A percentile compares a stretch with the other conserved stretches of the same genome.
These are phyloP conservation scores for Drosophila malerkotliana DNA, from an alignment of 1,140 invertebrate genomes.

Conservation along the genomic window DNA sequence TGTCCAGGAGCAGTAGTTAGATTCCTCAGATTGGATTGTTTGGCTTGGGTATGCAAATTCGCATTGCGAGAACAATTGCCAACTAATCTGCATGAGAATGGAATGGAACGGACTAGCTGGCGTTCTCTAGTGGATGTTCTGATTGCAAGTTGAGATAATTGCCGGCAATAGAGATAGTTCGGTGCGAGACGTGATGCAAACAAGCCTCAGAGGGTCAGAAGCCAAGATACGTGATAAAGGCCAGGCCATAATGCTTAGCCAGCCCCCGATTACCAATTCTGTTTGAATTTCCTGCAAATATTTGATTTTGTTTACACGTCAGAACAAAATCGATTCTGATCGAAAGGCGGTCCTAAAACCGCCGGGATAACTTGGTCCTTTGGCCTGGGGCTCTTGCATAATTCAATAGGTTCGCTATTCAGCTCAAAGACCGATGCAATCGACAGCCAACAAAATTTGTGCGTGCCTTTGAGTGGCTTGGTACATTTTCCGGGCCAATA, in stretches of 20 bases:
- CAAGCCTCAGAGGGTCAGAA: slow-evolving; percentile 25
- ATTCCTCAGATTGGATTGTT: slow-evolving; percentile 10
- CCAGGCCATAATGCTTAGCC: slow-evolving; percentile 25
- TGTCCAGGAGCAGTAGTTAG: not conserved
- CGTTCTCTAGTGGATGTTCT: slow-evolving; percentile 20
- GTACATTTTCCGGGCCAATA: slow-evolving; percentile 71
- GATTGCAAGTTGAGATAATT: slow-evolving; percentile 38
- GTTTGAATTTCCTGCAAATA: slow-evolving; percentile 13
- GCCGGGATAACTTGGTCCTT: slow-evolving; percentile 2
- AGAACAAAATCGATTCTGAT: slow-evolving; percentile 32
- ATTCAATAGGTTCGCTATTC: slow-evolving; percentile 63
- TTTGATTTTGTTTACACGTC: slow-evolving; percentile 39
- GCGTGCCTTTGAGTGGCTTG: slow-evolving; percentile 23
- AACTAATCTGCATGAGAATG: slow-evolving; percentile 47
- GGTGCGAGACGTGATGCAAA: slow-evolving; percentile 11
- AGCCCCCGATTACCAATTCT: not conserved
- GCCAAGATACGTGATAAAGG: slow-evolving; percentile 25
- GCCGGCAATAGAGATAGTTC: slow-evolving; percentile 14
- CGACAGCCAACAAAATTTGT: slow-evolving; percentile 71
- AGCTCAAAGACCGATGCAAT: slow-evolving; percentile 58
- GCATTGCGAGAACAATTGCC: slow-evolving; percentile 39
- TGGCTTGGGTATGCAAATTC: slow-evolving; percentile 59
- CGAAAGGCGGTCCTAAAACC: not conserved
- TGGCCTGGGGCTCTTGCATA: slow-evolving; percentile 40
- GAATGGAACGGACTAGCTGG: slow-evolving; percentile 8